Evolutionary conservation across 2,888 invertebrate genomes (phyloP).

Genomic region (Himalopsyche kuldschensis): DNA sequence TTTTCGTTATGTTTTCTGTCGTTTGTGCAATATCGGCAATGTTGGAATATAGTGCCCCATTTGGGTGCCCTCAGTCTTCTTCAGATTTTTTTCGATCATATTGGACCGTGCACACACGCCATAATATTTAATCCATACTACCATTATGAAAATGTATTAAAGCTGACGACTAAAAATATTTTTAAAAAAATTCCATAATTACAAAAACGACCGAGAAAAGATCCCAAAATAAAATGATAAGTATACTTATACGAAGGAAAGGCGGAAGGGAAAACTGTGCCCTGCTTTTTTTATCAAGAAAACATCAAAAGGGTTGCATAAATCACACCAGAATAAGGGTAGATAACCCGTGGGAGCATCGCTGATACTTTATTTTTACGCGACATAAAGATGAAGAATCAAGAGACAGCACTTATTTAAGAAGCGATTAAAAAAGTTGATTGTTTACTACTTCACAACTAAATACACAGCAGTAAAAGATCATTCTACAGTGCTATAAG

Average conservation of each 20-base stretch:
- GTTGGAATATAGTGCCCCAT: no score
- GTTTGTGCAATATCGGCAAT: no score
- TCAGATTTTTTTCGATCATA: no score
- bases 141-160: no score
- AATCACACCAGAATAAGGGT: neutral
- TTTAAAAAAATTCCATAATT: neutral
- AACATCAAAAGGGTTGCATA: neutral
- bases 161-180: neutral
- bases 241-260: neutral
- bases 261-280: neutral
- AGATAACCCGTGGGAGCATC: neutral
- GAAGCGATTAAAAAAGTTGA: neutral
- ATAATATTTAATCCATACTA: no score
- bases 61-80: no score
- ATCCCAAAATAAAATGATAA: neutral
- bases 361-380: neutral
- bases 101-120: no score
- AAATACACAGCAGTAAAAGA: no score
- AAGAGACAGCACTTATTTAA: neutral
- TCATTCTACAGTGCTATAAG: no score
- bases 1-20: no score
- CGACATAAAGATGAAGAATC: neutral
- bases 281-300: neutral
- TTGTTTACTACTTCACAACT: neutral
- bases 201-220: neutral